Percentiles rank a stretch among this genome's conserved stretches.
These are phyloP conservation scores for Microplitis demolitor DNA, from an alignment of 1,140 invertebrate genomes.

Conservation along the genomic window DNA sequence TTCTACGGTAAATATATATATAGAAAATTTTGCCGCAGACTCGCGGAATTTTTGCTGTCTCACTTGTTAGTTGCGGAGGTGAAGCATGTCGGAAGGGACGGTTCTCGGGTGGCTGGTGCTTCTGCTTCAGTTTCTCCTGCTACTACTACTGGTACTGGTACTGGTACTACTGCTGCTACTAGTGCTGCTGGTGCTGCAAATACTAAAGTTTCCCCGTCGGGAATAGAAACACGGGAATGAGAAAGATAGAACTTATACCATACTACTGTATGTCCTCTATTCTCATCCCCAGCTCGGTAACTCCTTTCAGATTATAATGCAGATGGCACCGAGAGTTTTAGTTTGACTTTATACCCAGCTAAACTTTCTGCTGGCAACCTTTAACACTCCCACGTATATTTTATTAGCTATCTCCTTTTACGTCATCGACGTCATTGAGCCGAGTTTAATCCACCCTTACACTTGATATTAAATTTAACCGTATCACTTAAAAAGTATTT, in stretches of 20 bases:
- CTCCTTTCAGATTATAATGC: constrained; percentile 35
- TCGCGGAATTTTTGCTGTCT: not conserved
- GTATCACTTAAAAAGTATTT: too few relatives aligned
- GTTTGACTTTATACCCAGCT: constrained; percentile 38
- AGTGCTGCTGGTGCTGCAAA: constrained; percentile 2
- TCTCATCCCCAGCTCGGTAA: not conserved
- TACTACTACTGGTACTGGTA: not conserved
- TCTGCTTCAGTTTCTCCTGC: not conserved
- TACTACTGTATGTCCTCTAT: not conserved
- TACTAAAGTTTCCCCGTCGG: constrained; percentile 22
- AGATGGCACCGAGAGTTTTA: constrained; percentile 38
- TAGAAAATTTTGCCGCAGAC: constrained; percentile 17
- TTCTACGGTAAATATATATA: not conserved
- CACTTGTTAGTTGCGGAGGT: not conserved
- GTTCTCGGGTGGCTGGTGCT: not conserved
- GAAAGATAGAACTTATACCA: constrained; percentile 6
- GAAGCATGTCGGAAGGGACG: not conserved
- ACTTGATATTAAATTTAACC: too few relatives aligned
- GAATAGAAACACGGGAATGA: constrained; percentile 1
- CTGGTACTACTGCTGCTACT: not conserved
- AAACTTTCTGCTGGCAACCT: constrained; percentile 25
- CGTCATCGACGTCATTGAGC: not conserved
- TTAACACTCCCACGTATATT: constrained; percentile 14
- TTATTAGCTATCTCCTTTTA: not conserved
- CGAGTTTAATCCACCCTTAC: not conserved